Conservation (phyloP, 2,797 vertebrate species). For the Antennarius maculatus region DNA sequence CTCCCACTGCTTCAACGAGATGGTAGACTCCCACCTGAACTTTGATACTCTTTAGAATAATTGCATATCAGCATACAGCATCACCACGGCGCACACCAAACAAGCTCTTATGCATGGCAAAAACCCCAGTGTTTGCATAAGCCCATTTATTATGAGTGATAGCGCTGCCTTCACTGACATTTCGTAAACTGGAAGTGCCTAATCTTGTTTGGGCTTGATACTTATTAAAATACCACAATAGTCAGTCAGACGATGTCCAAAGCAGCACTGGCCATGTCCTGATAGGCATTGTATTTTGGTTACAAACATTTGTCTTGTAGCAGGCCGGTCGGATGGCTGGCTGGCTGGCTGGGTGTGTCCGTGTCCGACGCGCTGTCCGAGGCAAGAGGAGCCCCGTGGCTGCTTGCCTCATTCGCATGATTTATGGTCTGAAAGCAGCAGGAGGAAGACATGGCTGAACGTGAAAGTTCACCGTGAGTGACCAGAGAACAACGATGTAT, state of each 20-base stretch:
- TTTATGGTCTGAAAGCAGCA: conserved; percentile 74
- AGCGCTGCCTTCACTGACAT: conserved; percentile 84
- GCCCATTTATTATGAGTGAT: conserved; percentile 89
- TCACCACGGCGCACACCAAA: conserved; percentile 79
- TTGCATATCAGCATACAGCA: conserved; percentile 86
- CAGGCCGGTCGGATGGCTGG: conserved; percentile 40
- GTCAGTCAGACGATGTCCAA: conserved; percentile 72
- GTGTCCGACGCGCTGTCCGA: conserved; percentile 70
- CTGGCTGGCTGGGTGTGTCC: conserved; percentile 47
- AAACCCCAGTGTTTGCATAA: conserved; percentile 84
- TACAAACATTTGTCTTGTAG: conserved; percentile 85
- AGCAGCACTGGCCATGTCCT: conserved; percentile 69
- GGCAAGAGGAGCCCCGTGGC: conserved; percentile 75
- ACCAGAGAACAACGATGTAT: conserved; percentile 23
- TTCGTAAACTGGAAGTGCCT: conserved; percentile 85
- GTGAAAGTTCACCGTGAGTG: conserved; percentile 62
- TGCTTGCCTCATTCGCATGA: conserved; percentile 77
- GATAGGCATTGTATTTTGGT: conserved; percentile 79
- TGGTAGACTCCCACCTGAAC: conserved; percentile 79
- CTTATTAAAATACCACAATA: conserved; percentile 87
- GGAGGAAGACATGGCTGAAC: conserved; percentile 58
- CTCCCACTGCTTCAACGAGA: conserved; percentile 65
- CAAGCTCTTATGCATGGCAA: conserved; percentile 84
- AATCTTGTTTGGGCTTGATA: conserved; percentile 87
- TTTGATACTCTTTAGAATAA: conserved; percentile 89